phyloP scores from a whole-genome alignment of 1,140 invertebrate genomes.

The Holcopasites calliopsidis region DNA sequence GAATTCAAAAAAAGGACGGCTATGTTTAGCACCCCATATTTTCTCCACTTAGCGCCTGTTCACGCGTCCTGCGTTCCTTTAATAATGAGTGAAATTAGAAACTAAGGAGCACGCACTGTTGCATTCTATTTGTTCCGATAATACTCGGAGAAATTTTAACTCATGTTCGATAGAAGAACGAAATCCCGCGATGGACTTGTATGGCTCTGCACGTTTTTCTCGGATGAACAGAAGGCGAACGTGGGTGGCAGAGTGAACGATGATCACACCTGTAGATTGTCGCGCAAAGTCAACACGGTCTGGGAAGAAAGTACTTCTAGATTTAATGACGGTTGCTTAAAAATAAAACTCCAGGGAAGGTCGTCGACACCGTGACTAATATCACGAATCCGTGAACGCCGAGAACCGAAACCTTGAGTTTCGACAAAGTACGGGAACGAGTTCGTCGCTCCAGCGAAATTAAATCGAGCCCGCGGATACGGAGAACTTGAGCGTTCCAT shows the following conservation, averaged over 20 bases:
- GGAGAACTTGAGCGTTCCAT: conserved; percentile 14
- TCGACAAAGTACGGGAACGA: conserved; percentile 52
- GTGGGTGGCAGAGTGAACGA: neutral
- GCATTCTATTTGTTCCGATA: too few species aligned
- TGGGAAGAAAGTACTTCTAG: conserved; percentile 34
- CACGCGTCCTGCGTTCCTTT: neutral
- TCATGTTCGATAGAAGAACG: neutral
- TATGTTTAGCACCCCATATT: conserved; percentile 24
- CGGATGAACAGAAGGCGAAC: neutral
- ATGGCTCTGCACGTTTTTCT: too few species aligned
- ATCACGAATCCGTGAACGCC: conserved; percentile 55
- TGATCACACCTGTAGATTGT: neutral
- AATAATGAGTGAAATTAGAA: neutral
- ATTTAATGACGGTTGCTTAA: conserved; percentile 50
- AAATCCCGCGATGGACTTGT: too few species aligned
- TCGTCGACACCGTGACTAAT: conserved; percentile 47
- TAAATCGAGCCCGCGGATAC: conserved; percentile 20
- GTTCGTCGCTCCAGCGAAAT: conserved; percentile 58
- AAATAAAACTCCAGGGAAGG: conserved; percentile 56
- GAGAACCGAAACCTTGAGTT: conserved; percentile 50
- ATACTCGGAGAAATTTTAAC: neutral
- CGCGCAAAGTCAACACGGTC: neutral
- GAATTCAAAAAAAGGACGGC: conserved; percentile 23
- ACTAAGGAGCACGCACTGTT: neutral
- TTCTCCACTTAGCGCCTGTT: neutral